A percentile compares a stretch with the other conserved stretches of the same genome.
These are phyloP conservation scores for Andricus curvator DNA, from an alignment of 2,888 invertebrate genomes.

Conservation along the genomic window DNA sequence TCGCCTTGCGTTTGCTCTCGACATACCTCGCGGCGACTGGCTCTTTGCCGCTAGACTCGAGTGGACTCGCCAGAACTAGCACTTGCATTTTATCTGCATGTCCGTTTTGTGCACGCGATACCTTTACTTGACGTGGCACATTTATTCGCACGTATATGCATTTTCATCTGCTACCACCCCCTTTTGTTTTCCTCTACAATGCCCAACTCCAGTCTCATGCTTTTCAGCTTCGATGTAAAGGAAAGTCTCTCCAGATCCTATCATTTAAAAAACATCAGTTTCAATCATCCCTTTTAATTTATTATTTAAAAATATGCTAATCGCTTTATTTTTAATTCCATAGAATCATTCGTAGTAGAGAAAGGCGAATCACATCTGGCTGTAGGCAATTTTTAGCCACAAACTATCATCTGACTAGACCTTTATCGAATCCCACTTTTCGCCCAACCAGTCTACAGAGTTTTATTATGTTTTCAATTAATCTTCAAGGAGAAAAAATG, in stretches of 20 bases:
- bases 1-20: slow-evolving; percentile 66
- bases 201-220: not conserved
- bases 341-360: too few species aligned
- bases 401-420: too few species aligned
- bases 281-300: not conserved
- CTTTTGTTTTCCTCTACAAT: slow-evolving; percentile 30
- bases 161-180: slow-evolving; percentile 6
- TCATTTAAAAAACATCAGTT: not conserved
- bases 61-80: slow-evolving; percentile 51
- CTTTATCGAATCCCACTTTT: too few species aligned
- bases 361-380: too few species aligned
- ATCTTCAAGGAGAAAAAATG: too few species aligned
- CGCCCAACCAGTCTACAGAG: too few species aligned
- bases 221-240: slow-evolving; percentile 8
- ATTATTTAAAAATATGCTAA: not conserved
- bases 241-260: slow-evolving; percentile 11
- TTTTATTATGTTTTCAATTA: too few species aligned
- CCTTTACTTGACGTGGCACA: slow-evolving; percentile 31
- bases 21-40: slow-evolving; percentile 65
- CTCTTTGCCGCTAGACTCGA: slow-evolving; percentile 43
- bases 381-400: too few species aligned
- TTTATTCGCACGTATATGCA: slow-evolving; percentile 37
- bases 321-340: too few species aligned
- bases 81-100: slow-evolving; percentile 56
- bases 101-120: slow-evolving; percentile 47